Conservation (phyloP, 2,797 vertebrate genomes). For the Tachyglossus aculeatus region DNA sequence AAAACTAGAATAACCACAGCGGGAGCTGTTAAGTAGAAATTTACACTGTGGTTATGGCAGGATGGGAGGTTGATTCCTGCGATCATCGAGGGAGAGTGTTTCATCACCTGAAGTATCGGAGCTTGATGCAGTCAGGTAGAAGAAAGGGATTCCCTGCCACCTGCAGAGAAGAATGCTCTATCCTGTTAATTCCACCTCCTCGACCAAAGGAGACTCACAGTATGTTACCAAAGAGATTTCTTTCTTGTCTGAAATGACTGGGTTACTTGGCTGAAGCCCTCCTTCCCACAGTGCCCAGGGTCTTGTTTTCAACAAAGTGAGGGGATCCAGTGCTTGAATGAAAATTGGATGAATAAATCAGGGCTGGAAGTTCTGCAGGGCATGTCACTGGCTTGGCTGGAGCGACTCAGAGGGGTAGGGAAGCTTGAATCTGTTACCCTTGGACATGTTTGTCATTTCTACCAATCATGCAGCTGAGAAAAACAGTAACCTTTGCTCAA, state of each 20-base stretch:
- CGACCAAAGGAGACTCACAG: neutral
- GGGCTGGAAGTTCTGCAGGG: slow-evolving; percentile 5
- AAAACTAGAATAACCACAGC: slow-evolving; percentile 46
- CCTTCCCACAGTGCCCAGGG: neutral
- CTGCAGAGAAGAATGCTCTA: slow-evolving; percentile 15
- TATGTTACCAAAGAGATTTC: neutral
- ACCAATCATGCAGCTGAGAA: slow-evolving; percentile 14
- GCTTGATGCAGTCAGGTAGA: slow-evolving; percentile 16
- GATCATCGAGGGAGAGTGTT: slow-evolving; percentile 18
- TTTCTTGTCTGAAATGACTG: slow-evolving; percentile 20
- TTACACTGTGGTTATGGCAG: slow-evolving; percentile 40
- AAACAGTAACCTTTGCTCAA: neutral
- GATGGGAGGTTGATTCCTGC: slow-evolving; percentile 31
- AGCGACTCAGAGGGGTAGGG: slow-evolving; percentile 1
- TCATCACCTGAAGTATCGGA: slow-evolving; percentile 7
- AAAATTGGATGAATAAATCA: slow-evolving; percentile 50
- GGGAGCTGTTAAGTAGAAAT: slow-evolving; percentile 41
- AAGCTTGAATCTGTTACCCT: slow-evolving; percentile 19
- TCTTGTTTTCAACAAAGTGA: slow-evolving; percentile 16
- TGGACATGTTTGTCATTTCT: slow-evolving; percentile 4
- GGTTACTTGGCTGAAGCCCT: slow-evolving; percentile 6
- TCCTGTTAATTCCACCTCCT: slow-evolving; percentile 30
- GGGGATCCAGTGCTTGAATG: slow-evolving; percentile 20
- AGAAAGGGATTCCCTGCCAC: slow-evolving; percentile 17
- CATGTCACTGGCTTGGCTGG: neutral